A percentile compares a stretch with the other conserved stretches of the same genome.
These are phyloP conservation scores for Pholis gunnellus DNA, from an alignment of 2,113 vertebrate genomes.

Conservation along the genomic window DNA sequence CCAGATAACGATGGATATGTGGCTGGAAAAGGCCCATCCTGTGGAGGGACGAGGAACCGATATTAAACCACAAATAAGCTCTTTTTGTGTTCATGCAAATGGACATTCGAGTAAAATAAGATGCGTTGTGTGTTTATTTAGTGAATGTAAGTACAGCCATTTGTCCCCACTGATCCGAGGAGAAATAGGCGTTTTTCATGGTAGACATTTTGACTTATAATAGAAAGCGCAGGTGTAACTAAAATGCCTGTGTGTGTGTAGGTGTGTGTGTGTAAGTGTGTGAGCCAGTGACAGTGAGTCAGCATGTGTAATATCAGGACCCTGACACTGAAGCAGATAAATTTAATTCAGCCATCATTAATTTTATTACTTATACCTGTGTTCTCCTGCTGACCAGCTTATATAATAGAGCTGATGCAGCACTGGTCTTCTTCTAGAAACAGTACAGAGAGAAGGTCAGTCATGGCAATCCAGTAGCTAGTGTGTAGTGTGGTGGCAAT, in stretches of 20 bases:
- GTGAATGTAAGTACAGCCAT: background rate
- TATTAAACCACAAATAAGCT: background rate
- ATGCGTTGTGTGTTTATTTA: background rate
- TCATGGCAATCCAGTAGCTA: background rate
- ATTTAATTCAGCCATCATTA: background rate
- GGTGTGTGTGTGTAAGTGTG: background rate
- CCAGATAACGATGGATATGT: constrained; percentile 26
- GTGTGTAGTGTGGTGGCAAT: no score
- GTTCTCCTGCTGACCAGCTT: background rate
- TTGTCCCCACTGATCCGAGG: constrained; percentile 1
- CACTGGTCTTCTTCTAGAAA: background rate
- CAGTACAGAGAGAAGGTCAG: background rate
- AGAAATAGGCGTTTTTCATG: background rate
- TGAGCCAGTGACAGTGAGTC: background rate
- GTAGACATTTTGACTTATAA: background rate
- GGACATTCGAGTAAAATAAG: background rate
- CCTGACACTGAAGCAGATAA: background rate
- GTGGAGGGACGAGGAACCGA: background rate
- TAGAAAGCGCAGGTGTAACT: background rate
- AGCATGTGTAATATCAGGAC: background rate
- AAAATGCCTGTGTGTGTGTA: background rate
- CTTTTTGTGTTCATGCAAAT: background rate
- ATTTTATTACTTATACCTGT: background rate
- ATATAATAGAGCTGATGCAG: background rate
- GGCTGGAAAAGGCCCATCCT: constrained; percentile 4